A percentile compares a stretch with the other conserved stretches of the same genome.
Evolutionary conservation across 2,888 invertebrate species (phyloP).

Genomic region (Pyrocoelia pectoralis): DNA sequence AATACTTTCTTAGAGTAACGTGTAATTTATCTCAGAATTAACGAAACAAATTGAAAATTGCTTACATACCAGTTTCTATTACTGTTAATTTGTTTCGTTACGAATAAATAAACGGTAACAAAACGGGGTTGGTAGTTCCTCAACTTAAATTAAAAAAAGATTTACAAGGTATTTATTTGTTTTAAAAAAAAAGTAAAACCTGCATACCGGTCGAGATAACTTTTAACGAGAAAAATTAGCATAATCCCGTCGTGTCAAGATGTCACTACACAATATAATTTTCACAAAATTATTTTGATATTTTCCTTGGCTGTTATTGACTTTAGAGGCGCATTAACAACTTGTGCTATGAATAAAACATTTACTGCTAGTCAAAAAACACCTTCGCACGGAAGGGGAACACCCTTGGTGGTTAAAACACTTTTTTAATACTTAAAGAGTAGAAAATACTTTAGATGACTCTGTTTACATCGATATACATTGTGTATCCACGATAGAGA

Average conservation of each 20-base stretch:
- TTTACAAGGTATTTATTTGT: too few species aligned
- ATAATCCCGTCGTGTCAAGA: slow-evolving; percentile 33
- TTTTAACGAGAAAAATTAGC: slow-evolving; percentile 33
- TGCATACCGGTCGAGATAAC: slow-evolving; percentile 16
- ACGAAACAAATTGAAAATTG: slow-evolving; percentile 31
- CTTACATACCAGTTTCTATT: slow-evolving; percentile 27
- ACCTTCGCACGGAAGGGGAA: not conserved
- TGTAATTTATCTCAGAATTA: slow-evolving; percentile 31
- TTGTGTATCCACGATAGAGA: too few species aligned
- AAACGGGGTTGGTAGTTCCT: not conserved
- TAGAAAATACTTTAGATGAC: too few species aligned
- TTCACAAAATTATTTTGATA: slow-evolving; percentile 40
- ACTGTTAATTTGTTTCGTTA: slow-evolving; percentile 19
- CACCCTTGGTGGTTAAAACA: not conserved
- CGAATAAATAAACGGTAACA: not conserved
- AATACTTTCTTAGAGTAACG: slow-evolving; percentile 31
- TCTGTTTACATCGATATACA: too few species aligned
- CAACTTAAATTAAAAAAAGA: slow-evolving; percentile 15
- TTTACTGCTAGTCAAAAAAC: not conserved
- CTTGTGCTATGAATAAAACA: not conserved
- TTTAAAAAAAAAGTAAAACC: slow-evolving; percentile 19
- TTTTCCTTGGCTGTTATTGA: slow-evolving; percentile 45
- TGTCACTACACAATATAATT: slow-evolving; percentile 37
- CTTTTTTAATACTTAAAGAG: not conserved
- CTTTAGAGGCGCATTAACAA: slow-evolving; percentile 51